These are phyloP conservation scores for Dinomys branickii DNA, from an alignment of 2,113 vertebrate genomes.

Conservation along the genomic window DNA sequence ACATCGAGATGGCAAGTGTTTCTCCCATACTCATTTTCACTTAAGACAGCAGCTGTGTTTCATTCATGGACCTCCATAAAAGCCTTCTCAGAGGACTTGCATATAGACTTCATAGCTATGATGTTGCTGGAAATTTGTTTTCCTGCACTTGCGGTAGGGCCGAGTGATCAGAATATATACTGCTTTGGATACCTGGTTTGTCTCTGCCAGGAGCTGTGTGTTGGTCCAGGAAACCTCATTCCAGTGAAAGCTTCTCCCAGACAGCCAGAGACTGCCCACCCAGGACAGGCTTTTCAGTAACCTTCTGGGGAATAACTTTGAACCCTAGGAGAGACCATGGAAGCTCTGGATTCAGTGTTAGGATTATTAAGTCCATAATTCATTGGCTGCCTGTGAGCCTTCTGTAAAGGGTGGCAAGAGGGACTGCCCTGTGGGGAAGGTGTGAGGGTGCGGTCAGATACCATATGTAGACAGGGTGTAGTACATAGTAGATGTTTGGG, in stretches of 20 bases:
- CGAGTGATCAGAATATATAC: not conserved
- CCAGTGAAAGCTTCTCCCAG: not conserved
- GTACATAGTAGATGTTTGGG: not conserved
- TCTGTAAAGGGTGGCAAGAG: not conserved
- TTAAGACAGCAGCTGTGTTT: not conserved
- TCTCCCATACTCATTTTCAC: slow-evolving; percentile 40
- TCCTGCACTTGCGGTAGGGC: not conserved
- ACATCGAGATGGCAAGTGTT: not conserved
- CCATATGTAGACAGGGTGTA: not conserved
- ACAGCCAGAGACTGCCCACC: not conserved
- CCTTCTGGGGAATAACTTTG: not conserved
- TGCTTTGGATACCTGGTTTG: not conserved
- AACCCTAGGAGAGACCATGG: not conserved
- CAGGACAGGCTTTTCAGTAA: not conserved
- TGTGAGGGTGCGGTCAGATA: not conserved
- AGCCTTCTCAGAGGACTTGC: not conserved
- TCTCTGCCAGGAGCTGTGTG: not conserved
- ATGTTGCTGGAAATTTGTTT: not conserved
- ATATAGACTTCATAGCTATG: not conserved
- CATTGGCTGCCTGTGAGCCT: not conserved
- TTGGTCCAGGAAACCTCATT: not conserved
- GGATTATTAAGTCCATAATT: not conserved
- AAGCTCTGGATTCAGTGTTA: not conserved
- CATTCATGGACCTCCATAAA: not conserved
- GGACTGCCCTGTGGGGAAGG: not conserved